phyloP scores from a whole-genome alignment of 1,140 invertebrate species.

The Ips typographus region DNA sequence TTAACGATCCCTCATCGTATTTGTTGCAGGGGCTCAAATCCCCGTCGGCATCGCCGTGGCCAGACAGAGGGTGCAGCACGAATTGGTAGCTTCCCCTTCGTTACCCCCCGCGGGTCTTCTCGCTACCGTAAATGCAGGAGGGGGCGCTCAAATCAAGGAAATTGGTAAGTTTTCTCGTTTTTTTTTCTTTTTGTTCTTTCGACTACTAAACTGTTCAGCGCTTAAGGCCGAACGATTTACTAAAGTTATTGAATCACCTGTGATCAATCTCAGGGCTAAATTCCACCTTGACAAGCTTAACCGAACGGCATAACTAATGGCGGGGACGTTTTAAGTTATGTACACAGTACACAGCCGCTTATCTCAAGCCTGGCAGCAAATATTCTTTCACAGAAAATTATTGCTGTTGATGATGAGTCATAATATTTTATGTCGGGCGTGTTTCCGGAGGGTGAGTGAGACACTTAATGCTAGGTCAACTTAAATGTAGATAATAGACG shows the following conservation, averaged over 20 bases:
- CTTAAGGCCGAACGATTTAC: not conserved
- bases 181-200: not conserved
- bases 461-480: no score
- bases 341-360: conserved; percentile 4
- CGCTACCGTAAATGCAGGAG: conserved; percentile 43
- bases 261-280: conserved; percentile 9
- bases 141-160: conserved; percentile 45
- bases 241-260: not conserved
- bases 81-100: conserved; percentile 57
- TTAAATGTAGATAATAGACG: no score
- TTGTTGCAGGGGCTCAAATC: conserved; percentile 38
- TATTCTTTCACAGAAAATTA: not conserved
- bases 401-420: conserved; percentile 1
- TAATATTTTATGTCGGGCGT: conserved; percentile 10
- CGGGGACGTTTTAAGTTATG: conserved; percentile 2
- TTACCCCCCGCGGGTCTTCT: conserved; percentile 51
- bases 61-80: conserved; percentile 70
- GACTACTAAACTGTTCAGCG: not conserved
- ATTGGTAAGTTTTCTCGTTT: conserved; percentile 44
- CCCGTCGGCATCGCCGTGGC: conserved; percentile 81
- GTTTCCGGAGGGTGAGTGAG: not conserved
- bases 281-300: conserved; percentile 6
- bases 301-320: not conserved
- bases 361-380: conserved; percentile 8
- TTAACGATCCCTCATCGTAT: conserved; percentile 12